Evolutionary conservation across 2,113 vertebrate genomes (phyloP).

Genomic region (Leucoraja erinaceus): DNA sequence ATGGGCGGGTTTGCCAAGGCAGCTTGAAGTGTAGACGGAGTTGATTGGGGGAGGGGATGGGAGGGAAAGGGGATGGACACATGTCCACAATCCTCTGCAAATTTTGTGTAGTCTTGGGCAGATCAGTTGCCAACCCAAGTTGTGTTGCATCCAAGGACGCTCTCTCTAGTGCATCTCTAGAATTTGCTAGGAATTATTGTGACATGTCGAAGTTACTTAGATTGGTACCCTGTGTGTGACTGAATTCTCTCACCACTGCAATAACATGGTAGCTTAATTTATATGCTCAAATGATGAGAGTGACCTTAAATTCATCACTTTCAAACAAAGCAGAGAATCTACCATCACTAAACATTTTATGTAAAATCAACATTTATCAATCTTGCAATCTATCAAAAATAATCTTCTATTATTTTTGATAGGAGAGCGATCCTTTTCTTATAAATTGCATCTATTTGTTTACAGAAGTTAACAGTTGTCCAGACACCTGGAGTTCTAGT

Average conservation of each 20-base stretch:
- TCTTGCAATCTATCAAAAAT: background rate
- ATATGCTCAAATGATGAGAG: background rate
- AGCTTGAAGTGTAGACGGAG: too few relatives aligned
- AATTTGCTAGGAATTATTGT: too few relatives aligned
- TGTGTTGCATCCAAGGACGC: too few relatives aligned
- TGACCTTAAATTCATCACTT: background rate
- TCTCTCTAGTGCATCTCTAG: too few relatives aligned
- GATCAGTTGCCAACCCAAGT: too few relatives aligned
- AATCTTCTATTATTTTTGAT: background rate
- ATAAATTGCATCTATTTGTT: slow-evolving; percentile 1
- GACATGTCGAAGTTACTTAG: too few relatives aligned
- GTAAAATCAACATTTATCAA: background rate
- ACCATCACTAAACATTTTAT: background rate
- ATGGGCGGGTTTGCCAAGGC: too few relatives aligned
- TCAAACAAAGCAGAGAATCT: background rate
- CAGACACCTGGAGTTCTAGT: background rate
- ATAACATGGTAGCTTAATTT: background rate
- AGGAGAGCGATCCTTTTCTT: background rate
- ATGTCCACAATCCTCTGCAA: too few relatives aligned
- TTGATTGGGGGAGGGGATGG: too few relatives aligned
- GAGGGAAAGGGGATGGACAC: too few relatives aligned
- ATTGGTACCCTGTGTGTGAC: background rate
- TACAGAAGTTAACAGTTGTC: background rate
- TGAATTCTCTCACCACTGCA: background rate
- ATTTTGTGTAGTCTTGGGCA: too few relatives aligned